Percentiles rank a stretch among this genome's conserved stretches.
phyloP scores from a whole-genome alignment of 2,888 invertebrate genomes.

The Schizotus pectinicornis region DNA sequence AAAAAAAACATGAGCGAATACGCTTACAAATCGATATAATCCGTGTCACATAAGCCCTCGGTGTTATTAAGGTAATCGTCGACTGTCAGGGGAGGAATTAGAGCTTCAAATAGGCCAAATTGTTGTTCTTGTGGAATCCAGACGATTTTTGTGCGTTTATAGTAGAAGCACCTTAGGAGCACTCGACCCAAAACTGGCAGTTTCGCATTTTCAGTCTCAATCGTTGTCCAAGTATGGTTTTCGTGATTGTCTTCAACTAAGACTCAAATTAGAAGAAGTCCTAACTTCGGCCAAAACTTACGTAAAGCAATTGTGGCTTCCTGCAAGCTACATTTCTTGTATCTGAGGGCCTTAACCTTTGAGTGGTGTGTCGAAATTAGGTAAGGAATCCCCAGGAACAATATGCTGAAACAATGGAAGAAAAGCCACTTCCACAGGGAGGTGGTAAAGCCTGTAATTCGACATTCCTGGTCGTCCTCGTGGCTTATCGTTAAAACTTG shows the following conservation, averaged over 20 bases:
- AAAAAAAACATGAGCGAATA: constrained; percentile 4
- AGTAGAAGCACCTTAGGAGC: constrained; percentile 61
- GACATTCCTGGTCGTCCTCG: constrained; percentile 56
- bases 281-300: constrained; percentile 46
- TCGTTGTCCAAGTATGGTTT: constrained; percentile 58
- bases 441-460: constrained; percentile 63
- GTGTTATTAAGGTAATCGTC: constrained; percentile 62
- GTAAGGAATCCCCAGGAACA: constrained; percentile 65
- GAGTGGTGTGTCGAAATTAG: constrained; percentile 65
- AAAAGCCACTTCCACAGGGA: constrained; percentile 58
- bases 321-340: constrained; percentile 64
- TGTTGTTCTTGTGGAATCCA: constrained; percentile 62
- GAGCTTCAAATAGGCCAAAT: constrained; percentile 61
- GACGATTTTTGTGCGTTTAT: constrained; percentile 65
- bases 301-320: constrained; percentile 64
- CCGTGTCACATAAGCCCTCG: constrained; percentile 62
- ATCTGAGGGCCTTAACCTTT: constrained; percentile 62
- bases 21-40: constrained; percentile 65
- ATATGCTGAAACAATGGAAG: constrained; percentile 61
- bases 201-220: constrained; percentile 59
- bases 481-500: constrained; percentile 61
- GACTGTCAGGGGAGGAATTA: constrained; percentile 58
- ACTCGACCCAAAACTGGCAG: constrained; percentile 43
- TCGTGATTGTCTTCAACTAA: constrained; percentile 62
- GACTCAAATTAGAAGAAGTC: constrained; percentile 26